Evolutionary conservation across 2,113 vertebrate species (phyloP).

Genomic region (Colistium nudipinnis): DNA sequence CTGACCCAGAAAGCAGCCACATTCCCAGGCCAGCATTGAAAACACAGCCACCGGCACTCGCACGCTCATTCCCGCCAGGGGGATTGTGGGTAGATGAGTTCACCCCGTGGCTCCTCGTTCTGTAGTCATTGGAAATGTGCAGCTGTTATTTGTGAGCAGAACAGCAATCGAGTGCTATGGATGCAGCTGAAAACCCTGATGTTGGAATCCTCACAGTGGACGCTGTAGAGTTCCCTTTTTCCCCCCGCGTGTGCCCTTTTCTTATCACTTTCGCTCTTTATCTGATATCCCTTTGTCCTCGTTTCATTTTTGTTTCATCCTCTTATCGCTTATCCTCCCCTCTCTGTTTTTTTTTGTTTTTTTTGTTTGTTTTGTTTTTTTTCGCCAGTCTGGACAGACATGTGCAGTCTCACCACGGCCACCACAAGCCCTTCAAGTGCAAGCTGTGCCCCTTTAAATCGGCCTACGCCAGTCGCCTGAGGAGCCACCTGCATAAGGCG

Average conservation of each 20-base stretch:
- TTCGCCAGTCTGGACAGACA: slow-evolving; percentile 92
- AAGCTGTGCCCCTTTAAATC: slow-evolving; percentile 99
- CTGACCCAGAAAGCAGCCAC: slow-evolving; percentile 80
- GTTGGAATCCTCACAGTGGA: slow-evolving; percentile 61
- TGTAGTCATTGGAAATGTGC: slow-evolving; percentile 67
- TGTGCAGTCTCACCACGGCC: slow-evolving; percentile 97
- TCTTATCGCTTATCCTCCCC: slow-evolving; percentile 37
- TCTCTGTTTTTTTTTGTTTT: neutral
- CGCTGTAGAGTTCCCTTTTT: slow-evolving; percentile 18
- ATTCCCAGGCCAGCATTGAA: slow-evolving; percentile 75
- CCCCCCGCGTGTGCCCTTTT: slow-evolving; percentile 24
- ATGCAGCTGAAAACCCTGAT: slow-evolving; percentile 41
- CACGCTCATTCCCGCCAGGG: slow-evolving; percentile 66
- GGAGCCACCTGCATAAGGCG: slow-evolving; percentile 95
- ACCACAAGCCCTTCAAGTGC: slow-evolving; percentile 98
- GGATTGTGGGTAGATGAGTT: slow-evolving; percentile 79
- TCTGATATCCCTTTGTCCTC: slow-evolving; percentile 42
- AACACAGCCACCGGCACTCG: slow-evolving; percentile 66
- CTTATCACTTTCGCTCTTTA: slow-evolving; percentile 29
- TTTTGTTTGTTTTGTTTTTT: no score
- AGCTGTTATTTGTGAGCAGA: slow-evolving; percentile 59
- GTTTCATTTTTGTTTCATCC: slow-evolving; percentile 41
- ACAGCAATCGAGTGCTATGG: slow-evolving; percentile 51
- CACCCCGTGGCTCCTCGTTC: slow-evolving; percentile 61
- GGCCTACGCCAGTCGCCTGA: slow-evolving; percentile 95